Percentiles rank a stretch among this genome's conserved stretches.
Conservation (phyloP, 2,888 invertebrate species). For the Cryptus armator region DNA sequence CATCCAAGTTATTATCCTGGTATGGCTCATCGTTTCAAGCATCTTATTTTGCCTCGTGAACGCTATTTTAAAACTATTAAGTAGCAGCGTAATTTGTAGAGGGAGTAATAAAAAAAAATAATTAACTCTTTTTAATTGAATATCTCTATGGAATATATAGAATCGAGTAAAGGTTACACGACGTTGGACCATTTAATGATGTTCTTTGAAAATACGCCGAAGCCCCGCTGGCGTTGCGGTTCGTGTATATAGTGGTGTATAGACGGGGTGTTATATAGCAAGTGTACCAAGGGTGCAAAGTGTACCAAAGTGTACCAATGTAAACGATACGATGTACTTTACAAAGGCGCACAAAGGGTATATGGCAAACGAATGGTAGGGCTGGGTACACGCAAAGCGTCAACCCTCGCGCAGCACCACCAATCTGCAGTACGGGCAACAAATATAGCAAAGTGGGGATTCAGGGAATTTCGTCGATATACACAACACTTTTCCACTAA, state of each 20-base stretch:
- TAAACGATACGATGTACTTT: constrained; percentile 59
- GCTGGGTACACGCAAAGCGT: constrained; percentile 54
- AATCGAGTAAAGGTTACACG: neutral
- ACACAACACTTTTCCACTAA: no score
- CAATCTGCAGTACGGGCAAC: neutral
- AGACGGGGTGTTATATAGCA: constrained; percentile 44
- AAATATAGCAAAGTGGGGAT: no score
- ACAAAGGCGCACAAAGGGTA: constrained; percentile 67
- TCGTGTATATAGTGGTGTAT: neutral
- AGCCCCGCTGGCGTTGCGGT: constrained; percentile 13
- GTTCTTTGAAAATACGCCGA: constrained; percentile 24
- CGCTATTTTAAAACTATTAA: constrained; percentile 53
- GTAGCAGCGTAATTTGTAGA: neutral
- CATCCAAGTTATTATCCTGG: constrained; percentile 55
- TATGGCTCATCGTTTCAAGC: constrained; percentile 58
- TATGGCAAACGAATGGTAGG: constrained; percentile 47
- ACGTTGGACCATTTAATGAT: constrained; percentile 3
- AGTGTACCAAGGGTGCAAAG: constrained; percentile 53
- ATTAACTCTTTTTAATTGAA: neutral
- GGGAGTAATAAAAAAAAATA: neutral
- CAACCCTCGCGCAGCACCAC: constrained; percentile 42
- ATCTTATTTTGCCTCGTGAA: constrained; percentile 56
- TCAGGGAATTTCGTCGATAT: no score
- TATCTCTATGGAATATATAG: neutral
- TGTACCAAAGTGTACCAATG: constrained; percentile 18